Conservation (phyloP, 2,113 vertebrate genomes). For the Eurypyga helias region DNA sequence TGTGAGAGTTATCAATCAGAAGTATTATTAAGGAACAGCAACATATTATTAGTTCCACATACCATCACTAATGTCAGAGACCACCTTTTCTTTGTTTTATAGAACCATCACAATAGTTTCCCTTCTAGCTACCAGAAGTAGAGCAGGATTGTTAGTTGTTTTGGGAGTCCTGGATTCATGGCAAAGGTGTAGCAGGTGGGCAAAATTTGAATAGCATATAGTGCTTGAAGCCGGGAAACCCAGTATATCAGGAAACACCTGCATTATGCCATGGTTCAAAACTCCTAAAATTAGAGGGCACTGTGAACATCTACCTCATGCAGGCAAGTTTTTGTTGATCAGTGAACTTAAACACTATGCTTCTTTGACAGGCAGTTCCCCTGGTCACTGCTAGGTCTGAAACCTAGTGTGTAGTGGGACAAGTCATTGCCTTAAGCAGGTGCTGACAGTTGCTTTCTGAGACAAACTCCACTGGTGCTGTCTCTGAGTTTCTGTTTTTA, state of each 20-base stretch:
- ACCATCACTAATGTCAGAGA: background rate
- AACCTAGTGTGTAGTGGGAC: background rate
- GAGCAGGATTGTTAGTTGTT: background rate
- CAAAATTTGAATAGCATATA: background rate
- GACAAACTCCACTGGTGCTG: background rate
- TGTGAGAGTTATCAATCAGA: background rate
- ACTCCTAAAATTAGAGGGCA: background rate
- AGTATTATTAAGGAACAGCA: background rate
- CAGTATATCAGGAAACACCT: background rate
- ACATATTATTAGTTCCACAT: background rate
- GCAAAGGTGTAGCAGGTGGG: background rate
- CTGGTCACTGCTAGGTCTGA: background rate
- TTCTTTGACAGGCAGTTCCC: background rate
- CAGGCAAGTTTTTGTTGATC: background rate
- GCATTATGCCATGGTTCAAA: background rate
- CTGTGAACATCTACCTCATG: background rate
- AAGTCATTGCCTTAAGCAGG: background rate
- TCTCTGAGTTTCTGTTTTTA: background rate
- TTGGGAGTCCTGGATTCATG: background rate
- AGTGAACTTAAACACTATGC: background rate
- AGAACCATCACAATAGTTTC: background rate
- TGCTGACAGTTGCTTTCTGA: background rate
- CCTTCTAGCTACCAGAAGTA: background rate
- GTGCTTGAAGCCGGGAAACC: background rate
- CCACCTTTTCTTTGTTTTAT: background rate